Base-by-base conservation (phyloP, 2,888 invertebrate genomes). In the Andrena minutula region DNA sequence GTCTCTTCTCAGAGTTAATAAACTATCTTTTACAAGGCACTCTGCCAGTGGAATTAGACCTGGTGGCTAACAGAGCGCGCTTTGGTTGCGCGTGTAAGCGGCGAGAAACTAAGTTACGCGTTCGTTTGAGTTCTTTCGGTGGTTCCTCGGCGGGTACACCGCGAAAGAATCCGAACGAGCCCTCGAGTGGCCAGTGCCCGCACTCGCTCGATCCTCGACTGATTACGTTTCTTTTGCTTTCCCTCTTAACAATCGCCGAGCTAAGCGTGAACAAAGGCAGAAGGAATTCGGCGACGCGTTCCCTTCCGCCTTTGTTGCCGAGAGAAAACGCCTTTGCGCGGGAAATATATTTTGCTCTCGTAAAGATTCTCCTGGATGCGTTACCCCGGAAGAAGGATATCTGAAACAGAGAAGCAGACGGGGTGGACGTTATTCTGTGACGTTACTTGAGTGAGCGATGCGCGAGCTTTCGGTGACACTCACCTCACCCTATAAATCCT, bases 401-500 rank as follows among this genome's bases (percentile, higher is more conserved):
- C 93, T 93, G 93, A 82, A 93, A 93, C 92, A 93, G 47, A 91
- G 88, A 56, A 88, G 64, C 70, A 78, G 30, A 83, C 23, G 26
- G 10, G 30, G n/a, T n/a, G 23, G 0, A 2, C 2, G 30, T 63
- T 66, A 66, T 2, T 71, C n/a, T 16, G 16, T 32, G 3, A 6
- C 5, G 41, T 0, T n/a, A n/a, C 4, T 41, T 5, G 12, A 41
- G 41, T 4, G 4, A 10, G 10, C 2, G 16, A 3, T 49, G 35
- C 12, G n/a, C 28, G 3, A 35, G 7, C 20, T 1, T 1, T 20
- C 1, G 8, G 1, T 20, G 30, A 80, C 83, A 95, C 96, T 93
- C 89, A 97, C 97, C 97, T 97, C 96, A 97, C 97, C 97, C 97
- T 91, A 97, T 95, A 88, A 96, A 95, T 89, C 97, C 96, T 76